A percentile compares a stretch with the other conserved stretches of the same genome.
These are phyloP conservation scores for Drosophila mojavensis DNA, from an alignment of 1,140 invertebrate species.

Conservation along the genomic window DNA sequence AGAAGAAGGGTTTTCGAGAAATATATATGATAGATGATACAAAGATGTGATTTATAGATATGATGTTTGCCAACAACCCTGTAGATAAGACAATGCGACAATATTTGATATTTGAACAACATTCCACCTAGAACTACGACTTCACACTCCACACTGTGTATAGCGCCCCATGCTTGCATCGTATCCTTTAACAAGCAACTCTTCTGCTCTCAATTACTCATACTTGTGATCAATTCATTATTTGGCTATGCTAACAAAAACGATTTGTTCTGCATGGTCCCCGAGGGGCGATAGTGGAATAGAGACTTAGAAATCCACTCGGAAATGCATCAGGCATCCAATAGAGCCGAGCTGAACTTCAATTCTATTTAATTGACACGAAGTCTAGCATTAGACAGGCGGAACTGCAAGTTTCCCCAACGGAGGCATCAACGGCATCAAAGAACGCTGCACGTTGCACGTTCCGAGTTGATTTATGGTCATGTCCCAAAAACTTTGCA, in stretches of 20 bases:
- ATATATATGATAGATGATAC: no score
- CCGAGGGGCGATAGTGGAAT: constrained; percentile 11
- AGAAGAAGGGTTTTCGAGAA: no score
- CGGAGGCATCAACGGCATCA: constrained; percentile 27
- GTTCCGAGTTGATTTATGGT: constrained; percentile 70
- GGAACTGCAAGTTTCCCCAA: constrained; percentile 39
- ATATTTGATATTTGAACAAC: no score
- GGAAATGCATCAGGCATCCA: constrained; percentile 14
- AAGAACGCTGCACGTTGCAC: not conserved
- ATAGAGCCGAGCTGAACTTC: constrained; percentile 14
- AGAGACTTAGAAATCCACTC: constrained; percentile 17
- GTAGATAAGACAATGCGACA: no score
- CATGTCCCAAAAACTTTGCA: constrained; percentile 67
- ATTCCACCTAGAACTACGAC: no score
- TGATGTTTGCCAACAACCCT: no score
- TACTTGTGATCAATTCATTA: not conserved
- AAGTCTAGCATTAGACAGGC: constrained; percentile 45
- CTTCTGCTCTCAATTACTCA: constrained; percentile 1
- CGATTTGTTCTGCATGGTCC: constrained; percentile 15
- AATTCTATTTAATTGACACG: constrained; percentile 50
- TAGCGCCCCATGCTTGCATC: no score
- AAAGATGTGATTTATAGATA: no score
- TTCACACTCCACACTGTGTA: no score
- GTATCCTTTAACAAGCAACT: no score
- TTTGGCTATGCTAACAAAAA: constrained; percentile 1